Percentiles rank a stretch among this genome's conserved stretches.
These are phyloP conservation scores for Cyphomyrus discorhynchus DNA, from an alignment of 2,113 vertebrate genomes.

Conservation along the genomic window DNA sequence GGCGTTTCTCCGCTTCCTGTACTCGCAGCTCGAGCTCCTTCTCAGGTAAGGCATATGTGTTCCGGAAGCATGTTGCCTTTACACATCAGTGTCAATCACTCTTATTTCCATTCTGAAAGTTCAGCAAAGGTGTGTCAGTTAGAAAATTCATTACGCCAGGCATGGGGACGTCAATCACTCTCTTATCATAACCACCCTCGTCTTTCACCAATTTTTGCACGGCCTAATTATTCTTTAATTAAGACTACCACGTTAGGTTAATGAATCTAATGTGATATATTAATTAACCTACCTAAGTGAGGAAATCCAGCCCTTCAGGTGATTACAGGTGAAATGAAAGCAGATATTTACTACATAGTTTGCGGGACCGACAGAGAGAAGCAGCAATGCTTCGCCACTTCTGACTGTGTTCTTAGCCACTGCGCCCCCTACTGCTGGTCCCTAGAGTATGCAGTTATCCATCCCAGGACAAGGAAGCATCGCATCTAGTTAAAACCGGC, in stretches of 20 bases:
- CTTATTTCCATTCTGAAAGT: neutral
- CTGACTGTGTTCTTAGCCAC: neutral
- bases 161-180: neutral
- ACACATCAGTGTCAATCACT: neutral
- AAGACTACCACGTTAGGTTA: neutral
- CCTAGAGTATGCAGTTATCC: neutral
- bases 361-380: neutral
- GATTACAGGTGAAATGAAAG: neutral
- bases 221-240: neutral
- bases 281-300: constrained; percentile 2
- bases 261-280: neutral
- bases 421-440: neutral
- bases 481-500: neutral
- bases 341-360: neutral
- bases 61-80: neutral
- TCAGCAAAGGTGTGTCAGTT: neutral
- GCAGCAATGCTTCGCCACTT: neutral
- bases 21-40: constrained; percentile 88
- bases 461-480: neutral
- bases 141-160: neutral
- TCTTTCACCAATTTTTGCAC: neutral
- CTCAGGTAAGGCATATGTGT: constrained; percentile 70
- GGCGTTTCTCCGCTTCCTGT: constrained; percentile 87
- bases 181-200: neutral
- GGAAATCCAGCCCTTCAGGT: neutral